phyloP scores from a whole-genome alignment of 2,113 vertebrate genomes.

The Aphyosemion australe region DNA sequence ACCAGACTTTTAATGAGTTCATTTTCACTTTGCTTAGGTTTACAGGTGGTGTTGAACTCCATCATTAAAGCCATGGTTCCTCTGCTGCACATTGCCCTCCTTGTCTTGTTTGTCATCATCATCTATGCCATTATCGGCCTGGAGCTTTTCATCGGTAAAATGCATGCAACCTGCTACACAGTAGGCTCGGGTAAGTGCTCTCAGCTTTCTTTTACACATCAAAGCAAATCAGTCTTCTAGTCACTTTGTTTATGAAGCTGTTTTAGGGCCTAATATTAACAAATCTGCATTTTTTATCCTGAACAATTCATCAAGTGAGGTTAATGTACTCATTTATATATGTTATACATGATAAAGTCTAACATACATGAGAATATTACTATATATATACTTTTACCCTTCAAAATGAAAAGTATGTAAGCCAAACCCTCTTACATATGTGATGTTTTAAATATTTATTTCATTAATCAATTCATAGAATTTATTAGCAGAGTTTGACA shows the following conservation, averaged over 20 bases:
- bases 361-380: no score
- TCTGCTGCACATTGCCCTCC: constrained; percentile 98
- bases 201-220: constrained; percentile 3
- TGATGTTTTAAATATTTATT: no score
- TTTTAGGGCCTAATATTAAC: no score
- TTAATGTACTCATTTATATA: no score
- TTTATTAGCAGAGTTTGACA: no score
- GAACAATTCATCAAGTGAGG: no score
- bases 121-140: constrained; percentile 99
- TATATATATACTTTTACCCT: no score
- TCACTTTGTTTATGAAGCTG: not conserved
- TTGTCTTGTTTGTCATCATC: constrained; percentile 99
- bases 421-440: no score
- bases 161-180: constrained; percentile 96
- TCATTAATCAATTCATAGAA: no score
- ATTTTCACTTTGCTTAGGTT: constrained; percentile 83
- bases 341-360: no score
- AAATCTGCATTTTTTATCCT: no score
- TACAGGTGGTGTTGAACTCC: constrained; percentile 99
- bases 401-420: no score
- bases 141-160: constrained; percentile 99
- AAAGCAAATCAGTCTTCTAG: not conserved
- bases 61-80: constrained; percentile 99
- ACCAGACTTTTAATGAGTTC: constrained; percentile 10
- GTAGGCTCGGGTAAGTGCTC: constrained; percentile 84